These are phyloP conservation scores for Ptiloglossa arizonensis DNA, from an alignment of 1,140 invertebrate species.

Conservation along the genomic window DNA sequence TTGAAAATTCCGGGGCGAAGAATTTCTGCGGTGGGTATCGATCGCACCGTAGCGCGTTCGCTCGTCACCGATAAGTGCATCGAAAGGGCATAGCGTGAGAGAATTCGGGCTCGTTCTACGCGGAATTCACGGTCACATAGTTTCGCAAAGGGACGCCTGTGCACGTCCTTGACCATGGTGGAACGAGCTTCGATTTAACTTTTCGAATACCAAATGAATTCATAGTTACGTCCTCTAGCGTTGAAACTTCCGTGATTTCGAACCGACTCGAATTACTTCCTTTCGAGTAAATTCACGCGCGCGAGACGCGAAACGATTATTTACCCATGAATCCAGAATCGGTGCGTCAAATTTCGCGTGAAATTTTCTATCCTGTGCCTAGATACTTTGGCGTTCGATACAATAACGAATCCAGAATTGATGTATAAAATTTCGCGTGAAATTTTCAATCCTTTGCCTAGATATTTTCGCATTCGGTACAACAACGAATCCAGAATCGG, in stretches of 20 bases:
- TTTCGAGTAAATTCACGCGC: background rate
- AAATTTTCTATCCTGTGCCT: too few species aligned
- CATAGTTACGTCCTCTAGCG: background rate
- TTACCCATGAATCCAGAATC: too few species aligned
- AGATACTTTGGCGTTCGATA: too few species aligned
- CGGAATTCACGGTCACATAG: conserved; percentile 49
- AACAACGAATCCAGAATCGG: too few species aligned
- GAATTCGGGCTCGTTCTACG: conserved; percentile 40
- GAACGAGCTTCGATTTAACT: conserved; percentile 15
- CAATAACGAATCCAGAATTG: too few species aligned
- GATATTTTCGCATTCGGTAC: too few species aligned
- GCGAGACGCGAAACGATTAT: too few species aligned
- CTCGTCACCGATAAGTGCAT: conserved; percentile 17
- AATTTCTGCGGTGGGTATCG: conserved; percentile 3
- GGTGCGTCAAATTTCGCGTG: too few species aligned
- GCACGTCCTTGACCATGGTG: conserved; percentile 39
- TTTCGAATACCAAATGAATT: conserved; percentile 10
- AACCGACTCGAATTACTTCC: conserved; percentile 27
- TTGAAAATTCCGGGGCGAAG: background rate
- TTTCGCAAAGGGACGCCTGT: conserved; percentile 43
- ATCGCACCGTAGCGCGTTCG: background rate
- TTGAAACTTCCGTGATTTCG: background rate
- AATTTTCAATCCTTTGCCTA: too few species aligned
- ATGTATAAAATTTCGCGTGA: too few species aligned
- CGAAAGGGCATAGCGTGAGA: conserved; percentile 42